Evolutionary conservation across 2,888 invertebrate species (phyloP).

Genomic region (Chrysina gloriosa): DNA sequence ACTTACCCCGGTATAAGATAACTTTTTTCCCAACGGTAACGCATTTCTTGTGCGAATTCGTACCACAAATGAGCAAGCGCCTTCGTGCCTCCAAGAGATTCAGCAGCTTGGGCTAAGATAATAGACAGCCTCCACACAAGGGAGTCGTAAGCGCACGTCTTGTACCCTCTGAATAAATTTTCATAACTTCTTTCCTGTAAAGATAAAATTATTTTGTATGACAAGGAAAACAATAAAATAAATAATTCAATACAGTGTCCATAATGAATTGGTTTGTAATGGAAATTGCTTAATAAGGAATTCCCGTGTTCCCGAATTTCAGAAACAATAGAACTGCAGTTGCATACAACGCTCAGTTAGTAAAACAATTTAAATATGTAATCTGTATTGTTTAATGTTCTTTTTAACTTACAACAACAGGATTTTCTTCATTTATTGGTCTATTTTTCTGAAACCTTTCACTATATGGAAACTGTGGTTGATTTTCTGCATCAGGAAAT

Average conservation of each 20-base stretch:
- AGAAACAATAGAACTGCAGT: too few relatives aligned
- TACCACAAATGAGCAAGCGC: conserved; percentile 93
- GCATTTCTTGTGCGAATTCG: conserved; percentile 90
- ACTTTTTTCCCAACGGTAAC: conserved; percentile 89
- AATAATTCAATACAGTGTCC: neutral
- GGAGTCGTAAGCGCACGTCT: conserved; percentile 83
- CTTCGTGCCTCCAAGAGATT: conserved; percentile 78
- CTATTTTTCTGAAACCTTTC: conserved; percentile 57
- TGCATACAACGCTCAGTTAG: too few relatives aligned
- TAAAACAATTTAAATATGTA: conserved; percentile 4
- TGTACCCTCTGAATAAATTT: conserved; percentile 58
- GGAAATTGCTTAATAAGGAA: too few relatives aligned
- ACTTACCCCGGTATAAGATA: conserved; percentile 87
- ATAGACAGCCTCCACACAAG: conserved; percentile 86
- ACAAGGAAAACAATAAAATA: too few relatives aligned
- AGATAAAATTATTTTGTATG: conserved; percentile 41
- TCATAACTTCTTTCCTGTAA: conserved; percentile 52
- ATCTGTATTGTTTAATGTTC: neutral
- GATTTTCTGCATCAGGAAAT: conserved; percentile 88
- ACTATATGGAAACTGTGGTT: conserved; percentile 69
- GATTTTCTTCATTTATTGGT: conserved; percentile 2
- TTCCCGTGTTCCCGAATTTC: too few relatives aligned
- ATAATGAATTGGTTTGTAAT: too few relatives aligned
- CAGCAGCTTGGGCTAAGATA: conserved; percentile 77
- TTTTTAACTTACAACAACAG: conserved; percentile 8